A percentile compares a stretch with the other conserved stretches of the same genome.
Conservation (phyloP, 2,797 vertebrate species). For the Mycteria americana region DNA sequence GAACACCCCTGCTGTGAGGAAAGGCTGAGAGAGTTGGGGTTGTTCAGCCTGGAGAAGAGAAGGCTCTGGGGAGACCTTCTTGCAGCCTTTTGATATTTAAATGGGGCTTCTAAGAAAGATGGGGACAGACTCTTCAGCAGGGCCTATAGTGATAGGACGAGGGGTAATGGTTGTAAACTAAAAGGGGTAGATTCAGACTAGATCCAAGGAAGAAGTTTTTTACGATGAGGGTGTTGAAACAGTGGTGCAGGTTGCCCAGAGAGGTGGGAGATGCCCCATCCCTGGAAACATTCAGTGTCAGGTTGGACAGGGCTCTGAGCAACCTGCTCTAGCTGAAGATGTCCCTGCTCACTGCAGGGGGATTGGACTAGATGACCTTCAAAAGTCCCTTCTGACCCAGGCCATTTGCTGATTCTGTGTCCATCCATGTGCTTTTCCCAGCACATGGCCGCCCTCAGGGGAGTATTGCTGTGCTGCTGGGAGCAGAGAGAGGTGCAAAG, state of each 20-base stretch:
- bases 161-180: background rate
- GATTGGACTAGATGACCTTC: background rate
- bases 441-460: rapidly evolving
- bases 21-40: background rate
- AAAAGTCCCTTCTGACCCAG: background rate
- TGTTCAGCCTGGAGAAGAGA: background rate
- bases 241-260: background rate
- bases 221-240: rapidly evolving
- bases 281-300: background rate
- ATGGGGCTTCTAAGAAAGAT: background rate
- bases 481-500: no score
- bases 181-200: background rate
- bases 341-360: rapidly evolving
- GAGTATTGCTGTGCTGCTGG: background rate
- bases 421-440: rapidly evolving
- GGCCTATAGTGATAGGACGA: background rate
- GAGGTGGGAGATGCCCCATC: background rate
- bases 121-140: background rate
- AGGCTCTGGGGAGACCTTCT: rapidly evolving
- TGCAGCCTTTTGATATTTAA: rapidly evolving
- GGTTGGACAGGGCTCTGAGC: rapidly evolving
- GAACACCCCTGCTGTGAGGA: rapidly evolving
- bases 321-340: rapidly evolving
- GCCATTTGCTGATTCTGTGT: rapidly evolving
- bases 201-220: background rate